These are phyloP conservation scores for Raja brachyura DNA, from an alignment of 2,113 vertebrate species.

Conservation along the genomic window DNA sequence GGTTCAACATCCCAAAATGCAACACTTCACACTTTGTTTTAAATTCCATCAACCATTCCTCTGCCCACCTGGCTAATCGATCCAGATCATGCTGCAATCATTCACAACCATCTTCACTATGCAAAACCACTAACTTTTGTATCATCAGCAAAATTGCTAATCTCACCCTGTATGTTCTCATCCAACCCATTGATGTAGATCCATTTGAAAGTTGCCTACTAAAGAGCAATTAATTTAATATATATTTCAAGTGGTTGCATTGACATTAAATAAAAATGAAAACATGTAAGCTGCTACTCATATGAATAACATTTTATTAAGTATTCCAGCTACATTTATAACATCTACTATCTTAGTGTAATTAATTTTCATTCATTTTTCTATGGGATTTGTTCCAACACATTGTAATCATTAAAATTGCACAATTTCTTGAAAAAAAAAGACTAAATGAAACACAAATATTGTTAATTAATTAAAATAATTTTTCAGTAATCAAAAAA, in stretches of 20 bases:
- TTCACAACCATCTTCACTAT: too few species aligned
- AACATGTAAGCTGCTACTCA: background rate
- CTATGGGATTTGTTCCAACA: background rate
- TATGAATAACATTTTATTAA: background rate
- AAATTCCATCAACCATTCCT: too few species aligned
- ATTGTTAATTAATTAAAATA: too few species aligned
- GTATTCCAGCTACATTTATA: background rate
- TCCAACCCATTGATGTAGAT: too few species aligned
- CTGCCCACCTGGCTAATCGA: too few species aligned
- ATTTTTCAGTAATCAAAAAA: too few species aligned
- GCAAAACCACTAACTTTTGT: too few species aligned
- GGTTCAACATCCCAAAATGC: too few species aligned
- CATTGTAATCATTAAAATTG: conserved; percentile 2
- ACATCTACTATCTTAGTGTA: background rate
- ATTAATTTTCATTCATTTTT: background rate
- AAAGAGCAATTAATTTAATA: background rate
- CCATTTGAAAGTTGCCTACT: background rate
- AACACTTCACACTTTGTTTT: too few species aligned
- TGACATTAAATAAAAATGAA: background rate
- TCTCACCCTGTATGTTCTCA: too few species aligned
- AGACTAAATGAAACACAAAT: background rate
- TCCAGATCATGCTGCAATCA: too few species aligned
- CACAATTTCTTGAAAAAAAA: background rate
- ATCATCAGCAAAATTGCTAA: too few species aligned
- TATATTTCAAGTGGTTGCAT: background rate